A percentile compares a stretch with the other conserved stretches of the same genome.
Conservation (phyloP, 2,797 vertebrate genomes). For the Sebastes iracundus region DNA sequence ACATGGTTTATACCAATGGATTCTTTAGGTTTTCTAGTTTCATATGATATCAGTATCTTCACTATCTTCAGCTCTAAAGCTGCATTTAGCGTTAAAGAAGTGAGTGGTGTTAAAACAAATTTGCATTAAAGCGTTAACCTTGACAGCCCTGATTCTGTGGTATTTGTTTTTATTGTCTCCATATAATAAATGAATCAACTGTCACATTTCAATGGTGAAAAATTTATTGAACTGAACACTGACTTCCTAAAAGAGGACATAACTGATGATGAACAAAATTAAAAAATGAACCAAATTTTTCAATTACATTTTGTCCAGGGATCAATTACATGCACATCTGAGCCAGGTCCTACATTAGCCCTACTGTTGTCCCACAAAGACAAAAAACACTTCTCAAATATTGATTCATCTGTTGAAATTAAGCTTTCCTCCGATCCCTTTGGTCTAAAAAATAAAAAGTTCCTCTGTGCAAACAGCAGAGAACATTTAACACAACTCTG, state of each 20-base stretch:
- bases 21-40: no score
- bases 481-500: constrained; percentile 28
- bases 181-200: background rate
- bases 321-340: constrained; percentile 46
- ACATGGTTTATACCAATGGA: no score
- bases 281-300: constrained; percentile 27
- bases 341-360: constrained; percentile 13
- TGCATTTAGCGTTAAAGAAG: no score
- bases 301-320: constrained; percentile 29
- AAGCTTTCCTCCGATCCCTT: constrained; percentile 48
- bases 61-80: no score
- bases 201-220: constrained; percentile 37
- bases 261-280: constrained; percentile 22
- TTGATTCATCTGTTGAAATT: constrained; percentile 17
- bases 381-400: constrained; percentile 29
- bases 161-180: background rate
- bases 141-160: background rate
- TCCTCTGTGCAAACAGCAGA: constrained; percentile 39
- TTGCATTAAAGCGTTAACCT: no score
- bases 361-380: constrained; percentile 40
- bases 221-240: constrained; percentile 72
- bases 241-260: constrained; percentile 58
- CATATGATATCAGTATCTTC: no score
- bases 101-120: no score
- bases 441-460: constrained; percentile 44